Percentiles rank a stretch among this genome's conserved stretches.
Evolutionary conservation across 2,113 vertebrate species (phyloP).

Genomic region (Lepus americanus): DNA sequence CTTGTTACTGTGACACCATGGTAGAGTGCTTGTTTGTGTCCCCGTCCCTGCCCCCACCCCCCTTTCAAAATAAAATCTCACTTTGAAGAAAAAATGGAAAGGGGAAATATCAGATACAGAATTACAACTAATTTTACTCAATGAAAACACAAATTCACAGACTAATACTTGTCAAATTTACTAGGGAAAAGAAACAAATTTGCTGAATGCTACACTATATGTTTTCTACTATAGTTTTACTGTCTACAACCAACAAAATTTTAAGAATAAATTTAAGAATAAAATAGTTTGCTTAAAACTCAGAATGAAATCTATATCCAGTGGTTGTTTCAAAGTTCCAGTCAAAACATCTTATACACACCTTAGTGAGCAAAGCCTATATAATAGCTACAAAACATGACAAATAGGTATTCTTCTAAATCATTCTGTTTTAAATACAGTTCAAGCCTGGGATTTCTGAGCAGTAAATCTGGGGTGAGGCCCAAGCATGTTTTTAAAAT

Average conservation of each 20-base stretch:
- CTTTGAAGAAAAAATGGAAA: constrained; percentile 25
- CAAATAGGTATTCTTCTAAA: neutral
- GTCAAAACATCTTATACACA: neutral
- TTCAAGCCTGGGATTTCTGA: neutral
- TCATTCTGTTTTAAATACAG: constrained; percentile 22
- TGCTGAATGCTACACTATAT: neutral
- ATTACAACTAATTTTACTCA: neutral
- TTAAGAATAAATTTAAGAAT: neutral
- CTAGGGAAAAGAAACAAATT: neutral
- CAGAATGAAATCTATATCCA: neutral
- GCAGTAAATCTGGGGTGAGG: neutral
- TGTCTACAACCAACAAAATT: neutral
- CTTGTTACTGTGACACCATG: neutral
- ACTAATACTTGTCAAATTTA: neutral
- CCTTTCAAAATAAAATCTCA: constrained; percentile 11
- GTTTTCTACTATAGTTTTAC: constrained; percentile 3
- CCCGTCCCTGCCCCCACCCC: too few relatives aligned
- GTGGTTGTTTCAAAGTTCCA: neutral
- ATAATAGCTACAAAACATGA: neutral
- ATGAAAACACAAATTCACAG: constrained; percentile 8
- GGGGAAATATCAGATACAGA: neutral
- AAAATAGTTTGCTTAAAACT: constrained; percentile 6
- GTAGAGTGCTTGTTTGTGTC: too few relatives aligned
- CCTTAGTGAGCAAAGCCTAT: neutral
- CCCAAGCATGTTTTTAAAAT: neutral